A percentile compares a stretch with the other conserved stretches of the same genome.
Evolutionary conservation across 37 sponge, comb jelly and placozoan genomes (phyloP).

Genomic region (Beroe ovata): DNA sequence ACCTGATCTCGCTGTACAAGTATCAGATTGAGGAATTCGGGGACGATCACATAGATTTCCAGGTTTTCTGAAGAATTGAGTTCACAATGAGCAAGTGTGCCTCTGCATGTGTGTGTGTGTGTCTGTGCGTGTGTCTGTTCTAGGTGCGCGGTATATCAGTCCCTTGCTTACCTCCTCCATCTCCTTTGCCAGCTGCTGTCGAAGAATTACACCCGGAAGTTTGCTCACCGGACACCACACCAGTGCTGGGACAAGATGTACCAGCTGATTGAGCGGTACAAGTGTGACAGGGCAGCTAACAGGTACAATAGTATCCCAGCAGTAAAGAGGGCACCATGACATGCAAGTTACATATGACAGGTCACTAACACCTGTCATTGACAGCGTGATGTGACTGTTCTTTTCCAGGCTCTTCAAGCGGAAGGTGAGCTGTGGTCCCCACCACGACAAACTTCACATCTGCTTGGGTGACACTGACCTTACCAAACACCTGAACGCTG

Average conservation of each 20-base stretch:
- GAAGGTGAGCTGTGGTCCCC: constrained; percentile 31
- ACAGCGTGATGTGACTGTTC: no score
- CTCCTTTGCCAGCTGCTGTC: constrained; percentile 6
- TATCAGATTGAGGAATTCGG: constrained; percentile 59
- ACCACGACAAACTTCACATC: constrained; percentile 57
- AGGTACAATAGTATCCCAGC: no score
- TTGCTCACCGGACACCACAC: constrained; percentile 47
- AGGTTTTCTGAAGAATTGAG: background rate
- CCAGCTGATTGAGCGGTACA: constrained; percentile 64
- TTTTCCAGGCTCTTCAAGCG: constrained; percentile 50
- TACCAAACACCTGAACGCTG: constrained; percentile 55
- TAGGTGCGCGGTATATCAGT: no score
- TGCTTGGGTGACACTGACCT: constrained; percentile 45
- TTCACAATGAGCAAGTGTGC: background rate
- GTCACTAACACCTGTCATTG: no score
- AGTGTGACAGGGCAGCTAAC: constrained; percentile 60
- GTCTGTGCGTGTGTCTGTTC: no score
- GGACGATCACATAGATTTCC: constrained; percentile 58
- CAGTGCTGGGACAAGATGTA: constrained; percentile 68
- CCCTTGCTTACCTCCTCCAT: no score
- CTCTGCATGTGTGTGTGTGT: no score
- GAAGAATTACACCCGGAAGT: constrained; percentile 29
- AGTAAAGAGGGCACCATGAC: no score
- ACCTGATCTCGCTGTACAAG: constrained; percentile 20
- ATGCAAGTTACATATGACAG: no score